Evolutionary conservation across 2,797 vertebrate genomes (phyloP).

Genomic region (Enteromius radiatus): DNA sequence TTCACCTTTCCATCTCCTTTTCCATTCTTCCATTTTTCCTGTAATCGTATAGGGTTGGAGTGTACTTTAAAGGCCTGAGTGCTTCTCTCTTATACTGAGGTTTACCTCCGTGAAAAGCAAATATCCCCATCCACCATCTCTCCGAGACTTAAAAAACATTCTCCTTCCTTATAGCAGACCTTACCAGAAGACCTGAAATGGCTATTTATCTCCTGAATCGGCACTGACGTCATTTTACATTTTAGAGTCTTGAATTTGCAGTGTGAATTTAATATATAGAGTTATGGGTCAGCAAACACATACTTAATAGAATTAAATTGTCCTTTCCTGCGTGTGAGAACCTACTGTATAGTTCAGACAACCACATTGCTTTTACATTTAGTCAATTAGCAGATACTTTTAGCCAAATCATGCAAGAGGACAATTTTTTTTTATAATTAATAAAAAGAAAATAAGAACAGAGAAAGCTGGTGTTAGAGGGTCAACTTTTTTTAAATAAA

Average conservation of each 20-base stretch:
- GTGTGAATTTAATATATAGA: not conserved
- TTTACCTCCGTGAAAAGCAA: conserved; percentile 30
- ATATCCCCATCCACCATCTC: conserved; percentile 31
- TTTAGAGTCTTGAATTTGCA: not conserved
- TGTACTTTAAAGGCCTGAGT: conserved; percentile 11
- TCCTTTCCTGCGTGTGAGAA: not conserved
- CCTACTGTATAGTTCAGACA: too few relatives aligned
- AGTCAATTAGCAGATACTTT: not conserved
- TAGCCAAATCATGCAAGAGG: not conserved
- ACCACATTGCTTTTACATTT: too few relatives aligned
- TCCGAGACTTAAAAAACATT: conserved; percentile 16
- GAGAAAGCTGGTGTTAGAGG: too few relatives aligned
- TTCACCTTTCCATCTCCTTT: conserved; percentile 19
- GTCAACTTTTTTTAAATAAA: too few relatives aligned
- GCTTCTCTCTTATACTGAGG: conserved; percentile 18
- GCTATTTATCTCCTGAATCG: not conserved
- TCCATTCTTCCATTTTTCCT: conserved; percentile 25
- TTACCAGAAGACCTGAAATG: conserved; percentile 41
- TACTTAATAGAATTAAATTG: not conserved
- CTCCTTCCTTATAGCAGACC: conserved; percentile 34
- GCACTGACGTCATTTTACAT: not conserved
- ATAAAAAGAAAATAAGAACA: too few relatives aligned
- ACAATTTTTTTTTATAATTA: too few relatives aligned
- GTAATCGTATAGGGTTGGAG: not conserved
- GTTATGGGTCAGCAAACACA: not conserved